Evolutionary conservation across 2,888 invertebrate species (phyloP).

Genomic region (Heteromurus nitidus): DNA sequence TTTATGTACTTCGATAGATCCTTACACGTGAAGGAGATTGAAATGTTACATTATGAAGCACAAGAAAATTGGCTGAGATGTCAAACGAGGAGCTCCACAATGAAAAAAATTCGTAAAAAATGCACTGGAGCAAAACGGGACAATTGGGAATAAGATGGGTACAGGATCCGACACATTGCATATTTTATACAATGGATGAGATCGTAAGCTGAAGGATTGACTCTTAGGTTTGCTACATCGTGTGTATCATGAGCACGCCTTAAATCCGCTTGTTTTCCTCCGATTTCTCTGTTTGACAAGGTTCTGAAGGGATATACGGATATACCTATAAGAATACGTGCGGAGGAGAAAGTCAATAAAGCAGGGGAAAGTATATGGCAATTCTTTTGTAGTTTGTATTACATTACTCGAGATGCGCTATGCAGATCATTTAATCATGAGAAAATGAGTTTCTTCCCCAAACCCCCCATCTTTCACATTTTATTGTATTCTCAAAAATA

Average conservation of each 20-base stretch:
- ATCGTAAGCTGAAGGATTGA: neutral
- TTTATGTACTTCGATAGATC: too few relatives aligned
- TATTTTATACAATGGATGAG: neutral
- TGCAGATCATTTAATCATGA: slow-evolving; percentile 41
- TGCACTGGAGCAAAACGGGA: slow-evolving; percentile 38
- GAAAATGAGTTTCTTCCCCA: slow-evolving; percentile 30
- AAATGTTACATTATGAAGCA: slow-evolving; percentile 19
- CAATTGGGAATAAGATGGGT: slow-evolving; percentile 30
- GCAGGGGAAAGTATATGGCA: slow-evolving; percentile 6
- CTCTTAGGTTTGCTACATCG: too few relatives aligned
- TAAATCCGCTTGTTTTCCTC: neutral
- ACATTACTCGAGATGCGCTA: slow-evolving; percentile 37
- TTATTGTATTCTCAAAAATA: slow-evolving; percentile 18
- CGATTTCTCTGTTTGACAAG: too few relatives aligned
- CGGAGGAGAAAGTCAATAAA: slow-evolving; percentile 23
- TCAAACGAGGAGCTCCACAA: slow-evolving; percentile 7
- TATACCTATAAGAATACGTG: slow-evolving; percentile 1
- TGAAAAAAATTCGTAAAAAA: slow-evolving; percentile 23
- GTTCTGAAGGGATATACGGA: neutral
- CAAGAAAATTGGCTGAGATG: slow-evolving; percentile 39
- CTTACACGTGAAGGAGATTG: too few relatives aligned
- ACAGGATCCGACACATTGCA: slow-evolving; percentile 7
- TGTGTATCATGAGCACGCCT: slow-evolving; percentile 9
- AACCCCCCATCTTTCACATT: slow-evolving; percentile 10
- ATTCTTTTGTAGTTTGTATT: slow-evolving; percentile 40